phyloP scores from a whole-genome alignment of 2,797 vertebrate species.

The Lepilemur ruficaudatus region DNA sequence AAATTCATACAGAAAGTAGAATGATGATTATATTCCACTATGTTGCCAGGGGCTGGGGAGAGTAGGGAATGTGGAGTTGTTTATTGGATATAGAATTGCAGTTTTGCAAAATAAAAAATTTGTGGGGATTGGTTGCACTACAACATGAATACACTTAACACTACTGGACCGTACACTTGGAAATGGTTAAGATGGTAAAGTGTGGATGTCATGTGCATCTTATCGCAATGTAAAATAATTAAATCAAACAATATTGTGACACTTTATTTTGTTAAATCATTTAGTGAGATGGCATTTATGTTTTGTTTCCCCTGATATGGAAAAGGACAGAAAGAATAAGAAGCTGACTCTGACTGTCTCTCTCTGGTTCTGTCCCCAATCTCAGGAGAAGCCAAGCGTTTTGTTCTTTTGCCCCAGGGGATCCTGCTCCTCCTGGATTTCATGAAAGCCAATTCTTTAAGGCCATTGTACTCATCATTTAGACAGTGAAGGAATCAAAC shows the following conservation, averaged over 20 bases:
- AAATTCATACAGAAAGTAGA: neutral
- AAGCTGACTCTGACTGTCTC: neutral
- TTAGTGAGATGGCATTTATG: neutral
- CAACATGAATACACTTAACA: neutral
- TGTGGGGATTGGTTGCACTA: neutral
- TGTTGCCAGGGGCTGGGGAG: fast-evolving
- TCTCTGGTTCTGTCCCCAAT: neutral
- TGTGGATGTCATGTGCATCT: neutral
- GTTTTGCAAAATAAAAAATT: neutral
- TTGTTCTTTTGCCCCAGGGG: neutral
- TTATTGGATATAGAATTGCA: neutral
- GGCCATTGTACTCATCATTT: neutral
- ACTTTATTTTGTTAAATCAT: neutral
- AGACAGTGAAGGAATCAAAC: neutral
- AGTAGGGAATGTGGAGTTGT: neutral
- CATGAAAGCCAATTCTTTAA: neutral
- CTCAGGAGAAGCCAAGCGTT: neutral
- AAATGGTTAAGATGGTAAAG: neutral
- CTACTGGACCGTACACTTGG: neutral
- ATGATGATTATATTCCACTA: neutral
- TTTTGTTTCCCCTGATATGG: neutral
- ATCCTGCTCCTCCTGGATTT: neutral
- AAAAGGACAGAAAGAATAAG: neutral
- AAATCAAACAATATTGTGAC: neutral
- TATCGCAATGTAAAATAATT: neutral